Base-by-base conservation (phyloP, 2,113 vertebrate species). In the Prolemur simus region DNA sequence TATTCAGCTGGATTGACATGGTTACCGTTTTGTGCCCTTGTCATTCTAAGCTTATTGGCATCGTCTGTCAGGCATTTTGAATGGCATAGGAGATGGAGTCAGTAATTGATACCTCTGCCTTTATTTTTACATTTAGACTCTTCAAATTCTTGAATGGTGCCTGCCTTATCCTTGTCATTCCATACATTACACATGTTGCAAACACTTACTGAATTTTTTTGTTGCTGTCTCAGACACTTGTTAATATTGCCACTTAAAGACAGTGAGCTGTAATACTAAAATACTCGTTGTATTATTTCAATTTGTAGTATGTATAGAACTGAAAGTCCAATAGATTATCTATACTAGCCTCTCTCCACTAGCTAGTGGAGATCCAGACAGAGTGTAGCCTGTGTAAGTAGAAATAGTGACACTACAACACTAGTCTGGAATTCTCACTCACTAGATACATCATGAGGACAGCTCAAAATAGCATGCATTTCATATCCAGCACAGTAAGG, bases 161-260 rank as follows among this genome's bases (percentile, higher is more conserved):
- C 54, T 95, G 82, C 94, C 94, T 69, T 96, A 92, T 96, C 34
- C 92, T 32, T 95, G 11, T 82, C 90, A 88, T 90, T 92, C 89
- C 74, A 39, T 66, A 94, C 64, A 96, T 96, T 71, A 92, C 25
- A 87, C n/a, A 49, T 56, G 34, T 71, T 77, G 34, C 47, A 34
- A 88, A 23, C 39, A 87, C 63, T 96, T 81, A 92, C 23, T 89
- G 77, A 64, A n/a, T 5, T 29, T 76, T 97, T 93, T 27, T 80
- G 78, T 87, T 82, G 49, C 88, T 97, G 74, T 88, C 64, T 86
- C 32, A 52, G 76, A 76, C 11, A 54, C 25, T 74, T 71, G 80
- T 89, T 74, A 90, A 47, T 87, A 12, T 17, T 96, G 82, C 91
- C 91, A 92, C 9, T 64, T 73, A 97, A 58, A 84, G 37, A 92